These are phyloP conservation scores for Auanema freiburgensis DNA, from an alignment of 2,888 invertebrate species.

Conservation along the genomic window DNA sequence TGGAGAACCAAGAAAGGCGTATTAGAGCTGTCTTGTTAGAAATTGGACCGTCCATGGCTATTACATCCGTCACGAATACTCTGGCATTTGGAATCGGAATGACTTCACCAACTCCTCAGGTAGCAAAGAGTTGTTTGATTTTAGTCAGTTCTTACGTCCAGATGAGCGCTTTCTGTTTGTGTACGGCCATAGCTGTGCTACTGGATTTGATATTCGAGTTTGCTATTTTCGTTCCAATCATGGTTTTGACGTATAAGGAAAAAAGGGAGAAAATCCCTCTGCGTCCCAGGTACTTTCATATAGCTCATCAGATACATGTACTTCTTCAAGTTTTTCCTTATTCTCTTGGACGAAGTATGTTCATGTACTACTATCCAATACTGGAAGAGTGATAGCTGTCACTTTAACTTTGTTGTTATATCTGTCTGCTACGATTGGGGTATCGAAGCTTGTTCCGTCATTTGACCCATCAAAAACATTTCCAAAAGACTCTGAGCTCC, in stretches of 20 bases:
- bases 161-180: slow-evolving; percentile 57
- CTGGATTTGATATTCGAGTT: slow-evolving; percentile 58
- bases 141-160: slow-evolving; percentile 10
- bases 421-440: slow-evolving; percentile 39
- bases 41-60: slow-evolving; percentile 46
- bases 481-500: slow-evolving; percentile 51
- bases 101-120: slow-evolving; percentile 39
- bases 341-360: slow-evolving; percentile 26
- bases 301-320: too few species aligned
- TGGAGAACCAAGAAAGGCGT: slow-evolving; percentile 11
- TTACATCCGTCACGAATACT: slow-evolving; percentile 46
- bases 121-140: background rate
- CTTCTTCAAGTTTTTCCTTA: slow-evolving; percentile 1
- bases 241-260: slow-evolving; percentile 41
- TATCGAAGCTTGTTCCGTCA: slow-evolving; percentile 41
- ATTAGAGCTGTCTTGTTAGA: slow-evolving; percentile 34
- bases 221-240: slow-evolving; percentile 48
- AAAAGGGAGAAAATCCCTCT: slow-evolving; percentile 11
- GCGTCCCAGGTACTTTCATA: background rate
- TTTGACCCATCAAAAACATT: slow-evolving; percentile 61
- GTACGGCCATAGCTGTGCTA: slow-evolving; percentile 55
- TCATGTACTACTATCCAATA: slow-evolving; percentile 28
- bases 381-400: slow-evolving; percentile 33
- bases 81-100: slow-evolving; percentile 49
- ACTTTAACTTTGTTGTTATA: slow-evolving; percentile 38